These are phyloP conservation scores for Sphaerophoria taeniata DNA, from an alignment of 2,888 invertebrate genomes.

Conservation along the genomic window DNA sequence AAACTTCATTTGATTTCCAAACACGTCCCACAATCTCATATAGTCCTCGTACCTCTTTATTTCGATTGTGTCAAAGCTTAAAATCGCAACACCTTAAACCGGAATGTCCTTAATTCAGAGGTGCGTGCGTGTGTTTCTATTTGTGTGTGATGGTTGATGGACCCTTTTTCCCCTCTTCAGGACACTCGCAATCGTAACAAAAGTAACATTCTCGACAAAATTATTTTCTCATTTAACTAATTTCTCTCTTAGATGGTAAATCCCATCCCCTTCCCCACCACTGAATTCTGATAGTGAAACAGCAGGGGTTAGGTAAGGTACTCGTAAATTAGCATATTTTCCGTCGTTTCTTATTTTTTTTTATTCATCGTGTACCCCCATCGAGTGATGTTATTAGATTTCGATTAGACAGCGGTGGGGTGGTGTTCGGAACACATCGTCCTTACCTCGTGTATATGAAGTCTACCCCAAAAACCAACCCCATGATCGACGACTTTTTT, in stretches of 20 bases:
- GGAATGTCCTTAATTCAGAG: background rate
- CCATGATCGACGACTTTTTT: conserved; percentile 42
- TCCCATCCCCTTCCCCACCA: background rate
- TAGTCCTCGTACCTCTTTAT: background rate
- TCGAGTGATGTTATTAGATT: conserved; percentile 71
- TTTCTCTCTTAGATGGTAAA: conserved; percentile 46
- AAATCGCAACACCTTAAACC: conserved; percentile 52
- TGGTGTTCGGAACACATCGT: background rate
- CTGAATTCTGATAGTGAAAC: conserved; percentile 16
- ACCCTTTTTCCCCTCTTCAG: background rate
- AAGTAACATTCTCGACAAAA: conserved; percentile 41
- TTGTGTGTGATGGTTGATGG: background rate
- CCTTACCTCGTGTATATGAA: background rate
- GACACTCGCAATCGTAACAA: background rate
- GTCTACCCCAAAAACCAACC: background rate
- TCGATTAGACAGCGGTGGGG: conserved; percentile 66
- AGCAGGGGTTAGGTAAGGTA: conserved; percentile 25
- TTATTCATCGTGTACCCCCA: conserved; percentile 23
- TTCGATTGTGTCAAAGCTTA: conserved; percentile 11
- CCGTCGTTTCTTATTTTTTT: conserved; percentile 33
- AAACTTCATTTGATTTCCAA: conserved; percentile 1
- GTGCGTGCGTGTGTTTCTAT: background rate
- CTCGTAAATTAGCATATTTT: conserved; percentile 66
- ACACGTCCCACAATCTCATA: conserved; percentile 2
- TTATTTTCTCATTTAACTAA: conserved; percentile 71